Evolutionary conservation across 1,140 invertebrate species (phyloP).

Genomic region (Brachionus paranguensis): DNA sequence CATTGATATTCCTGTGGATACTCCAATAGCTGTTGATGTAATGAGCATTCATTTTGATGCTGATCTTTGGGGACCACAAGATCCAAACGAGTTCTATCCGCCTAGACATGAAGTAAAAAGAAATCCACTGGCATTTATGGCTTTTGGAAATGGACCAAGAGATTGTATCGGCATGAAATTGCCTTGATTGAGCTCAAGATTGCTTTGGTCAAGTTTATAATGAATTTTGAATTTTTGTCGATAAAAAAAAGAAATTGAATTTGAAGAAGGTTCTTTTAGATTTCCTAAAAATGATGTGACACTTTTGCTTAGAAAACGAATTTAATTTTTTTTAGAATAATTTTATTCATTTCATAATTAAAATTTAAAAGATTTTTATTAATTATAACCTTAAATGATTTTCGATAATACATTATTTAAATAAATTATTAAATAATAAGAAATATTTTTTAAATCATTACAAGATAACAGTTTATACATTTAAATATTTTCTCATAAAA

Average conservation of each 20-base stretch:
- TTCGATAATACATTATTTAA: too few species aligned
- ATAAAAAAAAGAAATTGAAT: neutral
- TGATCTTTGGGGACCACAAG: constrained; percentile 47
- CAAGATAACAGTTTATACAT: too few species aligned
- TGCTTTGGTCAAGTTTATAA: constrained; percentile 45
- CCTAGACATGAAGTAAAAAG: constrained; percentile 44
- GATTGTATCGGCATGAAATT: constrained; percentile 50
- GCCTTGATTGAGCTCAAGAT: constrained; percentile 50
- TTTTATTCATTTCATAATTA: too few species aligned
- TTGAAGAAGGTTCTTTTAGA: neutral
- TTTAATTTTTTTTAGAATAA: too few species aligned
- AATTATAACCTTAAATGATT: too few species aligned
- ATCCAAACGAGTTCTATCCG: constrained; percentile 47
- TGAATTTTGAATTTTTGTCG: constrained; percentile 43
- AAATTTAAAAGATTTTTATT: too few species aligned
- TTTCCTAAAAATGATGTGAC: neutral
- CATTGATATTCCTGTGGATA: constrained; percentile 48
- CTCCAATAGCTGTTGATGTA: constrained; percentile 49
- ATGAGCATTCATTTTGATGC: constrained; percentile 51
- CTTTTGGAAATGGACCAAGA: constrained; percentile 53
- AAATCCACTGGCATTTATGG: constrained; percentile 47
- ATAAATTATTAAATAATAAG: too few species aligned
- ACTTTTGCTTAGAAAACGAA: neutral
- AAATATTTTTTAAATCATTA: too few species aligned
- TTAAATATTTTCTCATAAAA: too few species aligned